These are phyloP conservation scores for Sebastes schlegelii DNA, from an alignment of 2,113 vertebrate species.

Conservation along the genomic window DNA sequence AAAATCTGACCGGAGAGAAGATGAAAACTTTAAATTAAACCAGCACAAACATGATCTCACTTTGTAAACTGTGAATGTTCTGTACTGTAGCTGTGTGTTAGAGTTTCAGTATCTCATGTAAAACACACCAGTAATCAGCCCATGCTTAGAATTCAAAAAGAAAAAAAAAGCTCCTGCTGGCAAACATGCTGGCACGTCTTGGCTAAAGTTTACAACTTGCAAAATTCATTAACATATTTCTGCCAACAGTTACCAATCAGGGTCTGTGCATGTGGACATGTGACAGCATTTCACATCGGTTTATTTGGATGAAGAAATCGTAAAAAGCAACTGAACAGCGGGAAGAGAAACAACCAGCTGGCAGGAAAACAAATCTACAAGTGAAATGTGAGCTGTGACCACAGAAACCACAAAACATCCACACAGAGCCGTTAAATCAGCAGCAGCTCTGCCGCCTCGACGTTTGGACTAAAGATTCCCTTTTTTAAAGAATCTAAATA, in stretches of 20 bases:
- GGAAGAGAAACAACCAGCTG: too few relatives aligned
- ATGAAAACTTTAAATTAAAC: constrained; percentile 1
- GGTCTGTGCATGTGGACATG: background rate
- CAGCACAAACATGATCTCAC: background rate
- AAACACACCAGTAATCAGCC: constrained; percentile 6
- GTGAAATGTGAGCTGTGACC: background rate
- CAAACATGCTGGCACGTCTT: background rate
- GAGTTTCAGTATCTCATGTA: background rate
- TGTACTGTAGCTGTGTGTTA: background rate
- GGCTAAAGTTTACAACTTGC: constrained; percentile 8
- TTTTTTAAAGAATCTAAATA: too few relatives aligned
- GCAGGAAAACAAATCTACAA: too few relatives aligned
- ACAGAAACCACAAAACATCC: background rate
- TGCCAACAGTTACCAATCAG: background rate
- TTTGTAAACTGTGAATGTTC: background rate
- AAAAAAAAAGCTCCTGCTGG: constrained; percentile 3
- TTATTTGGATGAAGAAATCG: background rate
- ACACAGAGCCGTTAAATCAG: too few relatives aligned
- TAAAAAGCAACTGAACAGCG: too few relatives aligned
- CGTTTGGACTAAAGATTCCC: too few relatives aligned
- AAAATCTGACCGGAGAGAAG: background rate
- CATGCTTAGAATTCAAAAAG: background rate
- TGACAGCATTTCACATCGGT: background rate
- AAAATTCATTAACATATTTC: background rate
- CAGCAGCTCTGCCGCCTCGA: too few relatives aligned